Base-by-base conservation (phyloP, 1,140 invertebrate species). In the Nautilus pompilius region DNA sequence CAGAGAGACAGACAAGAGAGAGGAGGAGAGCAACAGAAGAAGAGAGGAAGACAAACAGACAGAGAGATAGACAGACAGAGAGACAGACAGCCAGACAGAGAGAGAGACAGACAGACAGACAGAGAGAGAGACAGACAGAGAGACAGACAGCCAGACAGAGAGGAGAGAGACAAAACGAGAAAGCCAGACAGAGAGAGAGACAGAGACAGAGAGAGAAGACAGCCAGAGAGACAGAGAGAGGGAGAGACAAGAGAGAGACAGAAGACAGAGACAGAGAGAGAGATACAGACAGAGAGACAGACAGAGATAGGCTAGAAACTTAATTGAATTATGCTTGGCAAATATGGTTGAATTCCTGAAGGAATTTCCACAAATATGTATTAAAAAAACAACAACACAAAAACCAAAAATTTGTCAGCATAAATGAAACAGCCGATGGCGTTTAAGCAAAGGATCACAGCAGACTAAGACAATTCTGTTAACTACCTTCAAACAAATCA, bases 41-140 rank as follows among this genome's bases (percentile, higher is more conserved):
- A 30, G n/a, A 33, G 28, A 26, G 36, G 55, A 48, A 53, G 49
- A 61, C 34, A 49, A 51, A 48, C 34, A 33, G 26, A 60, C 24
- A 53, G 62, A 55, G 34, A 60, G 46, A 64, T n/a, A 61, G 26
- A 60, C n/a, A 60, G 58, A 55, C 22, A 33, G 58, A 64, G 41
- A 54, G 36, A 61, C 22, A 48, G 36, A 60, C 22, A 60, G 30
- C 55, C 32, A 56, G 51, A 62, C 32, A 62, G 60, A 45, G 24
- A 56, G 34, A 45, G 26, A 45, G 34, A 56, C 15, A 41, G 34
- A 56, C 20, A 32, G 24, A 62, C 20, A 62, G 51, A 62, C 32
- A 62, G 53, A 62, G 49, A 48, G 51, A 62, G 32, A 53, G 28
- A 32, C 20, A 51, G 46, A 53, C n/a, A 32, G 5, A 20, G 20